phyloP scores from a whole-genome alignment of 2,113 vertebrate species.

The Chionodraco myersi region DNA sequence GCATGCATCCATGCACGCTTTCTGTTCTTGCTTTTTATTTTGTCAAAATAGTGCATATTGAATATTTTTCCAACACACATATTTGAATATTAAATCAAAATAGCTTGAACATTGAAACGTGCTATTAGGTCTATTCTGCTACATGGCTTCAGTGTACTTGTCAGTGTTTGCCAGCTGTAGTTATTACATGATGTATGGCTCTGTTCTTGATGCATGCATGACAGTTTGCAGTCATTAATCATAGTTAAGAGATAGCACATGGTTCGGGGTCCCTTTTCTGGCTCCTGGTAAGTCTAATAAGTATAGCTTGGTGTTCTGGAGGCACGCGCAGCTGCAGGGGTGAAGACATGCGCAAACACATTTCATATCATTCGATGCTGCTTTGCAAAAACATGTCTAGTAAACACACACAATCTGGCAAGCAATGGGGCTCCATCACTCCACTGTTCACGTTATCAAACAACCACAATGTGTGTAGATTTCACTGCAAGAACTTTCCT shows the following conservation, averaged over 20 bases:
- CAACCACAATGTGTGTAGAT: neutral
- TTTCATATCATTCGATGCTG: constrained; percentile 34
- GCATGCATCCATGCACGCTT: constrained; percentile 40
- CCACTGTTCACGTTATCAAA: neutral
- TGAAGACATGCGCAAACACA: constrained; percentile 42
- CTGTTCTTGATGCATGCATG: constrained; percentile 75
- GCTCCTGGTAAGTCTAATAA: constrained; percentile 42
- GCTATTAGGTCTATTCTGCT: constrained; percentile 49
- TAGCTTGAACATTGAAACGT: constrained; percentile 56
- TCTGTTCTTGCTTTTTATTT: constrained; percentile 39
- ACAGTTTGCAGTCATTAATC: constrained; percentile 82
- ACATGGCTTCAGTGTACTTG: constrained; percentile 72
- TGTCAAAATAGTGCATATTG: constrained; percentile 50
- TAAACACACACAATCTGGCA: constrained; percentile 13
- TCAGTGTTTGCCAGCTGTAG: constrained; percentile 79
- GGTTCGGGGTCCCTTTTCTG: constrained; percentile 54
- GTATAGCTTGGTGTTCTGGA: constrained; percentile 18
- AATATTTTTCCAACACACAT: constrained; percentile 59
- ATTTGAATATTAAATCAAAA: constrained; percentile 76
- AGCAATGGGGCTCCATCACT: neutral
- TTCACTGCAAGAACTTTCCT: constrained; percentile 13
- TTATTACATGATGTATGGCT: constrained; percentile 79
- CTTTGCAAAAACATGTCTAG: neutral
- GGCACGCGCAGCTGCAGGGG: constrained; percentile 28
- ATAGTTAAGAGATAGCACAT: constrained; percentile 78